These are phyloP conservation scores for Pediacus dermestoides DNA, from an alignment of 2,888 invertebrate species.

Conservation along the genomic window DNA sequence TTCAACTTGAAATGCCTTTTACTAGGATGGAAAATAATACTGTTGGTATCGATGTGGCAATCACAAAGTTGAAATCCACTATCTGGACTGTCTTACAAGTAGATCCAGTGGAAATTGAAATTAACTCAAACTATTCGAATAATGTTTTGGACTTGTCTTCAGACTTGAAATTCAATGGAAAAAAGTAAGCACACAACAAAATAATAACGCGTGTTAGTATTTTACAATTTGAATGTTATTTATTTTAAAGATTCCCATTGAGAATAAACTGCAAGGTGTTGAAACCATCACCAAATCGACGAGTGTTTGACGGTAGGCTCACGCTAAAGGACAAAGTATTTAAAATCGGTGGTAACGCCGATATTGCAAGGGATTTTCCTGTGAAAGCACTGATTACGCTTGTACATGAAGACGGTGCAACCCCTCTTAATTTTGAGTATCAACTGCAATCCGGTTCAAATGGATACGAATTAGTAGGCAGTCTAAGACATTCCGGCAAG, in stretches of 20 bases:
- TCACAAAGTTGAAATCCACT: slow-evolving; percentile 40
- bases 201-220: too few relatives aligned
- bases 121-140: slow-evolving; percentile 40
- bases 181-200: slow-evolving; percentile 37
- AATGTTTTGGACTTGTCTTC: slow-evolving; percentile 36
- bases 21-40: slow-evolving; percentile 46
- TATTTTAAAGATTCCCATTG: slow-evolving; percentile 36
- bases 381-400: slow-evolving; percentile 48
- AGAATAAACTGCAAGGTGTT: slow-evolving; percentile 30
- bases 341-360: slow-evolving; percentile 48
- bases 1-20: slow-evolving; percentile 48
- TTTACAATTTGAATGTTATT: too few relatives aligned
- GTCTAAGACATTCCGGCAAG: slow-evolving; percentile 46
- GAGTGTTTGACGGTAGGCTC: slow-evolving; percentile 48
- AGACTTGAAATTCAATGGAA: slow-evolving; percentile 37
- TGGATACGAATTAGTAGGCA: slow-evolving; percentile 38
- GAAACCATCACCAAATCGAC: slow-evolving; percentile 27
- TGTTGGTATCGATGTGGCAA: slow-evolving; percentile 42
- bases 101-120: slow-evolving; percentile 42
- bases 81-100: slow-evolving; percentile 40
- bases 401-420: slow-evolving; percentile 47
- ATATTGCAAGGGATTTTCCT: slow-evolving; percentile 46
- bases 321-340: slow-evolving; percentile 49
- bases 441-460: slow-evolving; percentile 42
- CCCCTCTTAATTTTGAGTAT: slow-evolving; percentile 40